Evolutionary conservation across 2,888 invertebrate genomes (phyloP), one percentile per base, ranked within the genome.

Genomic region (Archips xylosteana): DNA sequence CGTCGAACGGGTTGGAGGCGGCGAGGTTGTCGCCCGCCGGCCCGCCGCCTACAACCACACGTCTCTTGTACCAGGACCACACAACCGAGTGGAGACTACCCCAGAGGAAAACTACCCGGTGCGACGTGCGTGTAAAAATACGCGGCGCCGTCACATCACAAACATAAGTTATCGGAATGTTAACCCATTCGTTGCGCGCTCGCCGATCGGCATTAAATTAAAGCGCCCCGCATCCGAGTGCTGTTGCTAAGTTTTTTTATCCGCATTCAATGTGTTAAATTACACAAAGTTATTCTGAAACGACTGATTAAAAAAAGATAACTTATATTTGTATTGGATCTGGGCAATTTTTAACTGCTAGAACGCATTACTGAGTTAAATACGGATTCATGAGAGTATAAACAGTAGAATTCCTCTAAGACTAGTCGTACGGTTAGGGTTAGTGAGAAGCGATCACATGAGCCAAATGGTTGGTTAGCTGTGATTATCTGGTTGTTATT

Each of bases 1-100:
- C 97, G 94, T 97, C 97, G 95, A 97, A 97, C 82, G 97, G 97
- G 95, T 97, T 97, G 92, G 97, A 97, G 92, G 97, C 97, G 96
- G 96, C 97, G 89, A 97, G 96, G 95, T 97, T 97, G 96, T 97
- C 97, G 82, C 91, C 93, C 85, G 92, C 92, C 81, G 92, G 89
- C 89, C 92, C 93, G 85, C 92, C 94, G 92, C 94, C 94, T 94
- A 94, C 90, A 91, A 93, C 91, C 82, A 83, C 81, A 84, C 79
- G 80, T 80, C 80, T 74, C 80, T 79, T 85, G 81, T 83, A 87
- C 80, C 78, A 78, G 61, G 51, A 74, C 73, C 75, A 36, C 60
- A 51, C 51, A 23, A 15, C 60, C 51, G 60, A 10, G 42, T 42
- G 42, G 15, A n/a, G 9, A 23, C 39, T 15, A 42, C 6, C 66